A percentile compares a stretch with the other conserved stretches of the same genome.
phyloP scores from a whole-genome alignment of 92 coral and sea anemone species.

The Epizoanthus stellaris region DNA sequence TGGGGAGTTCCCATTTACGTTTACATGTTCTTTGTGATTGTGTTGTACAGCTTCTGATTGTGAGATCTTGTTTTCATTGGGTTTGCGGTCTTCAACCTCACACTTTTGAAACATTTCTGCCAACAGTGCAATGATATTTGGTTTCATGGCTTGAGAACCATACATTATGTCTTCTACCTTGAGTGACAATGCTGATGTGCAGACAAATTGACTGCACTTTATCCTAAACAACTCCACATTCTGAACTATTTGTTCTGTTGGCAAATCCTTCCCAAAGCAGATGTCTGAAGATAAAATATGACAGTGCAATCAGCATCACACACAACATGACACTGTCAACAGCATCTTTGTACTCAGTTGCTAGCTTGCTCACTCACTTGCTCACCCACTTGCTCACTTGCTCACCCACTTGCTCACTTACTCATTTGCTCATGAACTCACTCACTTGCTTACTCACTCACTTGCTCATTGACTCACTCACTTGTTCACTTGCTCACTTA shows the following conservation, averaged over 20 bases:
- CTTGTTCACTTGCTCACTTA: no score
- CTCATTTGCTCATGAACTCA: no score
- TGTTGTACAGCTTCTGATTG: not conserved
- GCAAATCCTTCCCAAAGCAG: constrained; percentile 63
- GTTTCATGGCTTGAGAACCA: constrained; percentile 92
- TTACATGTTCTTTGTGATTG: not conserved
- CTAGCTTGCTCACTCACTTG: no score
- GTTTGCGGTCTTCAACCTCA: constrained; percentile 59
- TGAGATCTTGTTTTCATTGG: not conserved
- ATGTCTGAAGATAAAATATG: constrained; percentile 64
- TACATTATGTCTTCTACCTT: constrained; percentile 91
- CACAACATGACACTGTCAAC: no score
- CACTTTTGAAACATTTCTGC: constrained; percentile 94
- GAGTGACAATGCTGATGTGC: constrained; percentile 86
- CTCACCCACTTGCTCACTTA: no score
- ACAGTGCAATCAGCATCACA: not conserved
- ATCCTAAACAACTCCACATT: constrained; percentile 88
- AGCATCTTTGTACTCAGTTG: no score
- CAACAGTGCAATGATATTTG: constrained; percentile 81
- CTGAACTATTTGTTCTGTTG: constrained; percentile 75
- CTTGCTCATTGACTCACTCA: no score
- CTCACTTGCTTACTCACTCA: no score
- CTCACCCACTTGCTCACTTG: no score
- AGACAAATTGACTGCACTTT: constrained; percentile 86
- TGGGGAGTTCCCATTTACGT: not conserved